These are phyloP conservation scores for Acomys russatus DNA, from an alignment of 2,797 vertebrate genomes.

Conservation along the genomic window DNA sequence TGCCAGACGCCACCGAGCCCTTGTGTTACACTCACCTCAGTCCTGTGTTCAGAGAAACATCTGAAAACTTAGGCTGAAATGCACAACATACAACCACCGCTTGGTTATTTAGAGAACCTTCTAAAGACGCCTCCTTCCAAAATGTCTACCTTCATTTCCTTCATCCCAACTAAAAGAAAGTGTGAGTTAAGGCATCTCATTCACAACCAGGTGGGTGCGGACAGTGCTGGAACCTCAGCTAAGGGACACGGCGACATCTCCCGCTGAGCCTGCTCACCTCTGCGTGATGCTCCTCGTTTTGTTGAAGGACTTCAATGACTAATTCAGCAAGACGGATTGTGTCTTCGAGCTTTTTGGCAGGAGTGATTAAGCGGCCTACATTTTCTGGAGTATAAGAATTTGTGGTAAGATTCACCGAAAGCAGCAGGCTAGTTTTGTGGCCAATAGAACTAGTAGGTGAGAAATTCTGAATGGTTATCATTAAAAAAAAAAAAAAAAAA, in stretches of 20 bases:
- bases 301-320: conserved; percentile 99
- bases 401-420: conserved; percentile 90
- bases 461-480: conserved; percentile 85
- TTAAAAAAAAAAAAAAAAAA: conserved; percentile 78
- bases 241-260: background rate
- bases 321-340: conserved; percentile 97
- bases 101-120: conserved; percentile 56
- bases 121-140: conserved; percentile 62
- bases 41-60: conserved; percentile 68
- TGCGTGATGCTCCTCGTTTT: conserved; percentile 99
- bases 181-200: background rate
- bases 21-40: conserved; percentile 61
- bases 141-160: conserved; percentile 26
- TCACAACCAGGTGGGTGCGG: background rate
- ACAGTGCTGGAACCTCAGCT: background rate
- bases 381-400: conserved; percentile 98
- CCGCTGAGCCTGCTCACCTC: conserved; percentile 92
- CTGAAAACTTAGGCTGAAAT: conserved; percentile 70
- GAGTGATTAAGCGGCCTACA: conserved; percentile 98
- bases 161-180: conserved; percentile 65
- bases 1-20: background rate
- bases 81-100: background rate
- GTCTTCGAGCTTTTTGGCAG: conserved; percentile 99
- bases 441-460: conserved; percentile 87
- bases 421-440: conserved; percentile 82